These are phyloP conservation scores for Heloderma charlesbogerti DNA, from an alignment of 2,113 vertebrate species.

Conservation along the genomic window DNA sequence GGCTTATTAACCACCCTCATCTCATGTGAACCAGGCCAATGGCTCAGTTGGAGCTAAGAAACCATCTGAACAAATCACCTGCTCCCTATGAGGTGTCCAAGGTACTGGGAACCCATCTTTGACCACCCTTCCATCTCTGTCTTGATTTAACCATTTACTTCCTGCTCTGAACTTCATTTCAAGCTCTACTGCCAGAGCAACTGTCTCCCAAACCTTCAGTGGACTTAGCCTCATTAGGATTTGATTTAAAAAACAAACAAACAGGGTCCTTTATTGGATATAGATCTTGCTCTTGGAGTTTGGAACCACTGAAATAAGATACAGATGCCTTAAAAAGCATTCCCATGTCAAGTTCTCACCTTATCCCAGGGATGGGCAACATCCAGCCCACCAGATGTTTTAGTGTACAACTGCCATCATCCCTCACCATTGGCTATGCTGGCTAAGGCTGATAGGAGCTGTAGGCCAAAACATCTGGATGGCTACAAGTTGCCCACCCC, in stretches of 20 bases:
- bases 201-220: neutral
- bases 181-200: neutral
- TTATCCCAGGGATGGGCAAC: too few relatives aligned
- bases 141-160: neutral
- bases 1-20: too few relatives aligned
- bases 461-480: too few relatives aligned
- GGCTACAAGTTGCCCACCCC: too few relatives aligned
- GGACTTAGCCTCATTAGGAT: too few relatives aligned
- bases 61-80: neutral
- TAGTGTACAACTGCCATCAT: too few relatives aligned
- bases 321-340: neutral
- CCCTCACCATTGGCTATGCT: too few relatives aligned
- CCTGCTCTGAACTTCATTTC: neutral
- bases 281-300: neutral
- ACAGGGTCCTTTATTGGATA: neutral
- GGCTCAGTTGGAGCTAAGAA: neutral
- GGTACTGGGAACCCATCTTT: neutral
- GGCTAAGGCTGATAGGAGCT: too few relatives aligned
- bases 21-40: neutral
- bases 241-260: neutral
- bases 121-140: neutral
- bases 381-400: too few relatives aligned
- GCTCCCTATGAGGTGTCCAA: neutral
- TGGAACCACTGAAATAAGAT: neutral
- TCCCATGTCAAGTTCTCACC: neutral